Base-by-base conservation (phyloP, 2,797 vertebrate species). In the Cuniculus paca region DNA sequence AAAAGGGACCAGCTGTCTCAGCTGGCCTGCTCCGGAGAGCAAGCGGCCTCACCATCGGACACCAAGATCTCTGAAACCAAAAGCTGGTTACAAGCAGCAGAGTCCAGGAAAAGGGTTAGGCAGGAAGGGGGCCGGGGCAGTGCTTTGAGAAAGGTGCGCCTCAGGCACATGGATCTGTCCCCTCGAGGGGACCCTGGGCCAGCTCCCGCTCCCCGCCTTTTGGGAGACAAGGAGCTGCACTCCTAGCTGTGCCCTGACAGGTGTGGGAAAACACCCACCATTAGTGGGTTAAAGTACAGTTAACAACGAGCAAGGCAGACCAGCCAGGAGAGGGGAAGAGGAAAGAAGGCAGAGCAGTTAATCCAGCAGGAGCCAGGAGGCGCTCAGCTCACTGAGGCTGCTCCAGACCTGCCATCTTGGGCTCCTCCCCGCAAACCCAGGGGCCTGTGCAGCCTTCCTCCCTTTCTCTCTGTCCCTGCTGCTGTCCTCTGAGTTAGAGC, bases 1-100 rank as follows among this genome's bases (percentile, higher is more conserved):
- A 98, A 98, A 98, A 98, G 98, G 97, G 98, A 97, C 97, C 97
- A 98, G 98, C 97, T 98, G 98, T 98, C 97, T 97, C 26, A 93
- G 97, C 81, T 96, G 90, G 98, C 91, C 85, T 94, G 97, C 95
- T 97, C 98, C 97, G 82, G 97, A 0, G 50, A 98, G 98, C 98
- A 96, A 98, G 98, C 56, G 80, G 79, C 95, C 95, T 77, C 96
- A 83, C 95, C 96, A 97, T 81, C 31, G 17, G 97, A 97, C 98
- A 98, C 90, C 97, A 92, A 78, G 88, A 81, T 87, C 97, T 98
- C 97, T 98, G 97, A 97, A 98, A 98, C 87, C 86, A 97, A 98
- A 98, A n/a, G 72, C 96, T 98, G 58, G 0, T 98, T 97, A 98
- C 72, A 74, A 7, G 97, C 97, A 0, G 2, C 97, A 56, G 92